Conservation (phyloP, 2,797 vertebrate species). For the Tolypeutes matacus region DNA sequence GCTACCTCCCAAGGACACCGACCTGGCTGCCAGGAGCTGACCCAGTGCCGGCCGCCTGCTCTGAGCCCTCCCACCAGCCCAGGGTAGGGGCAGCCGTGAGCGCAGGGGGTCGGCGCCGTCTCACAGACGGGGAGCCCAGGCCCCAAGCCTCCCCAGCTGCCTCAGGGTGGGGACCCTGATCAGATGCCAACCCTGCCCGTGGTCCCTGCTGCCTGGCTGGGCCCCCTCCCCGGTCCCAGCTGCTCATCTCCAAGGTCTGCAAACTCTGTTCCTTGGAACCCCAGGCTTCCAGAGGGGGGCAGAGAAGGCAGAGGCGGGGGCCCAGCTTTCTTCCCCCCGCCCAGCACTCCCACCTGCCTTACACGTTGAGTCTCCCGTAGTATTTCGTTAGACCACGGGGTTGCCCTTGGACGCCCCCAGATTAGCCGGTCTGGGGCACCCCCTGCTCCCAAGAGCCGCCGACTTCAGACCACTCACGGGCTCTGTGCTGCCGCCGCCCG, state of each 20-base stretch:
- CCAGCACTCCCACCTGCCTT: neutral
- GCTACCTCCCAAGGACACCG: no score
- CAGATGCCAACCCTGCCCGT: no score
- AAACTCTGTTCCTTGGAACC: neutral
- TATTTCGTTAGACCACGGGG: neutral
- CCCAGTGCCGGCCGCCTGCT: no score
- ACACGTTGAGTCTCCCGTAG: neutral
- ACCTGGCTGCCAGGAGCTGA: no score
- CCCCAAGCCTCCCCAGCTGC: neutral
- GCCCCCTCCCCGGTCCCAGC: neutral
- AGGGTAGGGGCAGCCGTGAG: neutral
- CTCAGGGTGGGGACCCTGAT: no score
- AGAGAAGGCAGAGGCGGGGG: neutral
- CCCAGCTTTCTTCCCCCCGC: neutral
- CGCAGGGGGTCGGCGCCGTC: neutral
- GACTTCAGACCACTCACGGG: constrained; percentile 88
- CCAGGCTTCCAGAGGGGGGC: neutral
- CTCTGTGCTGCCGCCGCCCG: constrained; percentile 93
- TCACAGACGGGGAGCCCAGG: neutral
- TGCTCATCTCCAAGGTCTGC: neutral
- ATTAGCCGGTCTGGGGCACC: neutral
- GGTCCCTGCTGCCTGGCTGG: no score
- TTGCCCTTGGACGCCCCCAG: neutral
- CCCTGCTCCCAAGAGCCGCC: neutral
- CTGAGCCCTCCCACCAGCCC: no score